These are phyloP conservation scores for Lasiurus cinereus DNA, from an alignment of 2,113 vertebrate genomes.

Conservation along the genomic window DNA sequence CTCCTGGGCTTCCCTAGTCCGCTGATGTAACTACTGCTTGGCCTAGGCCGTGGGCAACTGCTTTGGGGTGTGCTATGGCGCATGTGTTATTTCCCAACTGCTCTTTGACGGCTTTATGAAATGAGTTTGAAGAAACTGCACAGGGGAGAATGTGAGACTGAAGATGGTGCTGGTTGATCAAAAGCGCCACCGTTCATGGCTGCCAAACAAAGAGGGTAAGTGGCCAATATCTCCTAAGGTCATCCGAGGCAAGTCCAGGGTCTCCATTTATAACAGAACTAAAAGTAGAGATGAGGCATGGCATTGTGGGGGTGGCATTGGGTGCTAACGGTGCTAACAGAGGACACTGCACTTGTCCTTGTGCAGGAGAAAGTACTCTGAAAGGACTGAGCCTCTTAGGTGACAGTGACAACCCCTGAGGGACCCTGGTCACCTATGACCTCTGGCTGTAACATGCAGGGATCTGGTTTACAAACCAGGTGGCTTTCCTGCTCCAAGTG, in stretches of 20 bases:
- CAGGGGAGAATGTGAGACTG: not conserved
- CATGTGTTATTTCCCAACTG: not conserved
- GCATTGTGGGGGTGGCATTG: not conserved
- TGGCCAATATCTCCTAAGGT: slow-evolving; percentile 3
- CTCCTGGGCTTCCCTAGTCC: not conserved
- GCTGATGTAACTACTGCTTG: not conserved
- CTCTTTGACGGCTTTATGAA: not conserved
- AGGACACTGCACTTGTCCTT: not conserved
- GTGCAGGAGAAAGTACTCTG: not conserved
- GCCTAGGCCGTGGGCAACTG: not conserved
- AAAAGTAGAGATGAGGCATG: slow-evolving; percentile 55
- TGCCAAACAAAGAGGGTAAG: not conserved
- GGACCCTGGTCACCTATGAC: not conserved
- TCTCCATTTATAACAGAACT: slow-evolving; percentile 73
- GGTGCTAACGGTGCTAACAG: not conserved
- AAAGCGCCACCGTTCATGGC: not conserved
- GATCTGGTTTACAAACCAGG: not conserved
- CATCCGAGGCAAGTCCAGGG: slow-evolving; percentile 42
- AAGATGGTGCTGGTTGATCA: not conserved
- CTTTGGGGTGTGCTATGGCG: too few species aligned
- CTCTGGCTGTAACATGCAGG: not conserved
- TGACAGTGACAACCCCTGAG: not conserved
- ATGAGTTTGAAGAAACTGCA: not conserved
- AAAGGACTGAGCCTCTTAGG: not conserved
- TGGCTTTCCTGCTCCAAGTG: not conserved